Evolutionary conservation across 2,113 vertebrate species (phyloP), one percentile per base, ranked within the genome.

Genomic region (Hemichromis elongatus): DNA sequence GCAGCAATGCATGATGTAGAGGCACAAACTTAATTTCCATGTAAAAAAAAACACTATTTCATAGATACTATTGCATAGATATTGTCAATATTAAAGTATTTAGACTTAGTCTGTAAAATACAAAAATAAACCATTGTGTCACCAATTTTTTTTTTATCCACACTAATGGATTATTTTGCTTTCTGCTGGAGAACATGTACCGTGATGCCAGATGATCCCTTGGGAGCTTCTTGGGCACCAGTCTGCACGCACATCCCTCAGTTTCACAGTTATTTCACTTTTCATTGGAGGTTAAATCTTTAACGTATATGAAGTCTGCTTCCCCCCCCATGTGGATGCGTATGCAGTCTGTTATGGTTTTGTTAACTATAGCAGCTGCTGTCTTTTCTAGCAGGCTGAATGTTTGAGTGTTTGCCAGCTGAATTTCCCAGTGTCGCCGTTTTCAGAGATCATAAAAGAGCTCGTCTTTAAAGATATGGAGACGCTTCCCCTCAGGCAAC

Each of bases 401-500:
- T 90, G 90, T 92, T 87, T 92, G 92, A 93, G 68, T 87, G 80
- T 89, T 92, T 91, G 92, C 93, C 93, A 94, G 91, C 83, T 90
- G 90, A 93, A 94, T 93, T 94, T 88, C 93, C 93, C 75, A 11
- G 55, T 85, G 77, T 90, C 47, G 70, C 75, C 24, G 16, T 84
- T 87, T 79, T 13, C 57, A 82, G 47, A 86, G 82, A 90, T 93
- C 90, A 93, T 90, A 91, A 92, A 92, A 89, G 53, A 82, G 59
- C 59, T 88, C 1, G 9, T 84, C 86, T 94, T 94, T 90, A 91
- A 83, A 89, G 91, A 92, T 88, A 82, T 63, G 80, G 66, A 77
- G 54, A 77, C 30, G 61, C 70, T 55, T 24, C 57, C 80, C 89
- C 90, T 86, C 85, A 37, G 92, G 94, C 92, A 73, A 73, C 79